Conservation (phyloP, 2,113 vertebrate genomes). For the Pleuronectes platessa region DNA sequence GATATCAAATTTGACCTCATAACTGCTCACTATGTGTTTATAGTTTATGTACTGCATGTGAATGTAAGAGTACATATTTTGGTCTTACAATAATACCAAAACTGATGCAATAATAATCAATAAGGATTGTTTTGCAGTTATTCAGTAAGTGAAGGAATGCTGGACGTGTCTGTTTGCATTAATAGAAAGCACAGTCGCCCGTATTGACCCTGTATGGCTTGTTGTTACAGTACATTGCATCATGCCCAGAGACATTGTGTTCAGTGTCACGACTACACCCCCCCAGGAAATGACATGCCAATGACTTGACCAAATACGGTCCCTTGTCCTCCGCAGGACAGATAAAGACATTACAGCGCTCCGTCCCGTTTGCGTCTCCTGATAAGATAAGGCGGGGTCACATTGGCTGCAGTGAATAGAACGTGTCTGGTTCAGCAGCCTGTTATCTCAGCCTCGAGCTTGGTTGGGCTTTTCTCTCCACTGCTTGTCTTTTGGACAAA, state of each 20-base stretch:
- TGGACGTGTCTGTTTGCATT: not conserved
- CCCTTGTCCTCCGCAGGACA: constrained; percentile 26
- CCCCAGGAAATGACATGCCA: constrained; percentile 31
- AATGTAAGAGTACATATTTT: too few species aligned
- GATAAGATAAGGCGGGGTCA: constrained; percentile 67
- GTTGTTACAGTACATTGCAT: constrained; percentile 14
- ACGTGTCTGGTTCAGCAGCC: constrained; percentile 25
- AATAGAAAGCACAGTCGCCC: not conserved
- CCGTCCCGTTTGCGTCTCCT: constrained; percentile 25
- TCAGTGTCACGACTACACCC: constrained; percentile 18
- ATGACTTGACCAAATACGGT: constrained; percentile 34
- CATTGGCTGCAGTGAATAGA: constrained; percentile 49
- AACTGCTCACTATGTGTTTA: not conserved
- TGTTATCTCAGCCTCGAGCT: constrained; percentile 42
- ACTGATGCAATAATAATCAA: not conserved
- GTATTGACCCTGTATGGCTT: not conserved
- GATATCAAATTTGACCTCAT: not conserved
- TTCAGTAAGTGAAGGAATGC: not conserved
- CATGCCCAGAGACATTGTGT: constrained; percentile 13
- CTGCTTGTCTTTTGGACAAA: constrained; percentile 21
- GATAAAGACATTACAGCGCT: constrained; percentile 61
- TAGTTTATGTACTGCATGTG: too few species aligned
- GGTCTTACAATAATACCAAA: too few species aligned
- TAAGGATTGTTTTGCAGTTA: not conserved
- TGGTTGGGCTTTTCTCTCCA: constrained; percentile 29